Base-by-base conservation (phyloP, 2,888 invertebrate species). In the Girardia tigrina region DNA sequence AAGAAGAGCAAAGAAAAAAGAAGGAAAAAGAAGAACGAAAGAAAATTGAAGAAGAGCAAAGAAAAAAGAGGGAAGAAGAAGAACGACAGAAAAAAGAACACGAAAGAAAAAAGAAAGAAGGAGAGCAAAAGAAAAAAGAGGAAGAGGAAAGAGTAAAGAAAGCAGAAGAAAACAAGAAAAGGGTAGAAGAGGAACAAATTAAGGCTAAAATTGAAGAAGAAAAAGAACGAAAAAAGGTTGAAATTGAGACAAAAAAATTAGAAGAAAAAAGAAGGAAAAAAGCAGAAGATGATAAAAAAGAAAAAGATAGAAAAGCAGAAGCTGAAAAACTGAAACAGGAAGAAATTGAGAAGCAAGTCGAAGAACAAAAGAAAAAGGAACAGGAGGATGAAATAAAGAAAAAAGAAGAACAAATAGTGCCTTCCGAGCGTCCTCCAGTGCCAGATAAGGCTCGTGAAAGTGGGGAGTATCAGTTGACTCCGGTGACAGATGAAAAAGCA, bases 371-470 rank as follows among this genome's bases (percentile, higher is more conserved):
- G 16, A 36, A 70, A 70, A 12, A 14, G 8, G n/a, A 70, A 70
- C 8, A 70, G 70, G 70, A 70, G n/a, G 70, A 26, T 29, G 70
- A 28, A 72, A 70, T 14, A 70, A 70, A 70, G 70, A 70, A 26
- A 26, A 70, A 12, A 8, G 70, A 70, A 70, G 70, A 70, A 26
- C 23, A 70, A 12, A 26, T 8, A 23, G 26, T 28, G 4, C 23
- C 12, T 26, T 8, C 12, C 6, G 20, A 12, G 6, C 6, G 8
- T 14, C 6, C 12, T 14, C 8, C 20, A 8, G 70, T 23, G 26
- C 23, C 70, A 14, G n/a, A n/a, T n/a, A n/a, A n/a, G n/a, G n/a
- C n/a, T n/a, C n/a, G n/a, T n/a, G n/a, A n/a, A n/a, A n/a, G n/a
- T n/a, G n/a, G n/a, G n/a, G n/a, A n/a, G n/a, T n/a, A n/a, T n/a